Evolutionary conservation across 1,140 invertebrate species (phyloP).

Genomic region (silkworm (Bombyx mori)): DNA sequence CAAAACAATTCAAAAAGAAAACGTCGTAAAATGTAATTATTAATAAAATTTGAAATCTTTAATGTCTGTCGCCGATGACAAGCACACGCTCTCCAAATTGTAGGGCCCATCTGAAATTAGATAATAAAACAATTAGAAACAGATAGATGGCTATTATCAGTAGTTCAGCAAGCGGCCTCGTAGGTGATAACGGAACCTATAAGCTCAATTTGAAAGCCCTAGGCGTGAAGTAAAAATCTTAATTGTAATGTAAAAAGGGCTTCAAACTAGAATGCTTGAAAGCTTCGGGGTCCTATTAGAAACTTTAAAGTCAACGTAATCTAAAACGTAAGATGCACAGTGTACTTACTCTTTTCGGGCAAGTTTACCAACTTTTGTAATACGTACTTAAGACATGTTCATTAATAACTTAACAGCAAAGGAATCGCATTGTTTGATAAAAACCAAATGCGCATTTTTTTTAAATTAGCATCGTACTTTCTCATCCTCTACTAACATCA

Average conservation of each 20-base stretch:
- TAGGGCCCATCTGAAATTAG: conserved; percentile 31
- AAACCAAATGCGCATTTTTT: no score
- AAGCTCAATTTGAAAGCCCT: neutral
- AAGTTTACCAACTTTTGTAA: no score
- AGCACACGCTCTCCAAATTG: conserved; percentile 24
- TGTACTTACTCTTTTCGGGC: no score
- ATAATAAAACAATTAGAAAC: conserved; percentile 1
- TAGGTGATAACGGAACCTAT: neutral
- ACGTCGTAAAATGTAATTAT: neutral
- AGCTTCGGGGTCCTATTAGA: no score
- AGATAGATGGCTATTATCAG: conserved; percentile 3
- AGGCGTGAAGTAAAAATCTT: neutral
- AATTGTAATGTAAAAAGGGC: no score
- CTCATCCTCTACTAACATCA: no score
- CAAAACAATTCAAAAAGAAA: no score
- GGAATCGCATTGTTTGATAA: no score
- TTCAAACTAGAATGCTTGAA: no score
- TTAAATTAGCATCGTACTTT: no score
- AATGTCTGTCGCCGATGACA: conserved; percentile 18
- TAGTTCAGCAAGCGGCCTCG: neutral
- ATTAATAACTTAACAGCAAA: no score
- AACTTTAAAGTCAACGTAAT: neutral
- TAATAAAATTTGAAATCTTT: conserved; percentile 29
- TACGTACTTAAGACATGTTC: no score
- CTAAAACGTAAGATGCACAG: neutral